These are phyloP conservation scores for Collichthys lucidus DNA, from an alignment of 2,113 vertebrate species.

Conservation along the genomic window DNA sequence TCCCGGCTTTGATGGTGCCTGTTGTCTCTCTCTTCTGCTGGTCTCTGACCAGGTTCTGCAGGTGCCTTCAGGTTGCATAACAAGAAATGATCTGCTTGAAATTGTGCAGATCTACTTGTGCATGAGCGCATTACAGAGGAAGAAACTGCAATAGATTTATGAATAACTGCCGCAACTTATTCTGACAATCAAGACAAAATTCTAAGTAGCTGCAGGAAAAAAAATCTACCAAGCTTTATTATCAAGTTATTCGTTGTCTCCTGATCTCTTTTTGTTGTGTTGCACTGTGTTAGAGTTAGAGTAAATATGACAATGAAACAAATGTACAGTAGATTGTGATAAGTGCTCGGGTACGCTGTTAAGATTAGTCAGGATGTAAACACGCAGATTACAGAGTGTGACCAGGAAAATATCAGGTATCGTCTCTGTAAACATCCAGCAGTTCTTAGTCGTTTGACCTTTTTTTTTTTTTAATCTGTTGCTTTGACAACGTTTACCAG, in stretches of 20 bases:
- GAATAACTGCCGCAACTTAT: no score
- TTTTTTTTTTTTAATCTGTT: neutral
- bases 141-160: no score
- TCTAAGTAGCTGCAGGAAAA: neutral
- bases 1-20: no score
- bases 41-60: no score
- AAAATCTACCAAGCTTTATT: neutral
- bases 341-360: neutral
- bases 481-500: neutral
- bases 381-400: neutral
- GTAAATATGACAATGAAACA: neutral
- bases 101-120: no score
- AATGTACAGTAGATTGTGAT: conserved; percentile 5
- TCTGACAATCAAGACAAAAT: no score
- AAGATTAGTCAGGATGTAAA: conserved; percentile 26
- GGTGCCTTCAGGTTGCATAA: no score
- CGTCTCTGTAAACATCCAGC: neutral
- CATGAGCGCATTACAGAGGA: no score
- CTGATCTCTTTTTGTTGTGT: neutral
- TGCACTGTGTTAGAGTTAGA: neutral
- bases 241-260: neutral
- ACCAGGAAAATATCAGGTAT: neutral
- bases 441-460: neutral
- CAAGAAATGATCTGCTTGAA: no score
- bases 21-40: no score